Evolutionary conservation across 2,797 vertebrate species (phyloP).

Genomic region (Glossophaga mutica): DNA sequence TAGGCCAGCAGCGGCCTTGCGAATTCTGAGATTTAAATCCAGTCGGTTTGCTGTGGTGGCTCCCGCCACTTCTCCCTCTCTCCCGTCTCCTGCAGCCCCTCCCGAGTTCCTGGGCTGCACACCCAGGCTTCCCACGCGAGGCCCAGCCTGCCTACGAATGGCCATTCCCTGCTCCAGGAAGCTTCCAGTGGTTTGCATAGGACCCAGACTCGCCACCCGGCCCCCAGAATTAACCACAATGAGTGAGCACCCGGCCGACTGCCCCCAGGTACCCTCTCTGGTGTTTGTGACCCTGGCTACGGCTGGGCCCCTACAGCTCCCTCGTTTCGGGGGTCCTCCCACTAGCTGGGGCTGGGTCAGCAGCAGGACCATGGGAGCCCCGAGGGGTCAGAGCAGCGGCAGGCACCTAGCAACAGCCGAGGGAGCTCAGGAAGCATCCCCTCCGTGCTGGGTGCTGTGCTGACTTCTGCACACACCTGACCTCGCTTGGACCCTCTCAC

Average conservation of each 20-base stretch:
- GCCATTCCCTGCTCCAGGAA: not conserved
- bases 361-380: not conserved
- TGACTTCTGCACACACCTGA: not conserved
- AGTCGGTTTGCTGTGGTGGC: not conserved
- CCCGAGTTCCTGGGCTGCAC: not conserved
- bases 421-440: not conserved
- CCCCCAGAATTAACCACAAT: not conserved
- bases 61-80: not conserved
- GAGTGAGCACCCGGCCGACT: not conserved
- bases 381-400: not conserved
- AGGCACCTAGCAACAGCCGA: not conserved
- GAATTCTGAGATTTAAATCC: not conserved
- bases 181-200: not conserved
- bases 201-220: not conserved
- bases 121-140: not conserved
- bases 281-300: accelerated
- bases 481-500: not conserved
- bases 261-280: not conserved
- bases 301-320: not conserved
- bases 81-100: not conserved
- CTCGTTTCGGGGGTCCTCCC: not conserved
- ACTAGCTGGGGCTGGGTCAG: not conserved
- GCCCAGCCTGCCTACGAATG: not conserved
- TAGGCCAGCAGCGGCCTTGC: not conserved
- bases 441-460: not conserved